phyloP scores from a whole-genome alignment of 1,140 invertebrate genomes.

The Drosophila micromelanica region DNA sequence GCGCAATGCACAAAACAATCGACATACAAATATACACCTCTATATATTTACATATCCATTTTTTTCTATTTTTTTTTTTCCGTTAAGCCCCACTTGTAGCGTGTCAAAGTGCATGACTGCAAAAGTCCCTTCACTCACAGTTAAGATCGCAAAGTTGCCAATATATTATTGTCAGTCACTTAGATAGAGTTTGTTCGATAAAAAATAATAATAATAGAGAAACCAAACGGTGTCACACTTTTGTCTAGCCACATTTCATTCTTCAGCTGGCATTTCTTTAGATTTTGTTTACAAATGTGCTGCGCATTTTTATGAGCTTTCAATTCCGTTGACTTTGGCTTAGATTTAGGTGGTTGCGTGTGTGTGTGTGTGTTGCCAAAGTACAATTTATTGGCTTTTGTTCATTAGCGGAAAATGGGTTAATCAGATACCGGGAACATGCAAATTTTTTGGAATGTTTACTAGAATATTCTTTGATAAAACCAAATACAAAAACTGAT shows the following conservation, averaged over 20 bases:
- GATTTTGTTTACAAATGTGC: slow-evolving; percentile 37
- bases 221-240: slow-evolving; percentile 27
- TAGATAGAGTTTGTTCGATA: background rate
- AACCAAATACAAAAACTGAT: background rate
- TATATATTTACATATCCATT: slow-evolving; percentile 9
- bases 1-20: slow-evolving; percentile 53
- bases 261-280: slow-evolving; percentile 27
- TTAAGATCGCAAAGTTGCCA: slow-evolving; percentile 10
- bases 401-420: slow-evolving; percentile 74
- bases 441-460: slow-evolving; percentile 15
- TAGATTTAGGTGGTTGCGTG: slow-evolving; percentile 25
- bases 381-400: slow-evolving; percentile 55
- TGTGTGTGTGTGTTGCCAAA: slow-evolving; percentile 22
- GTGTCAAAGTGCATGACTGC: slow-evolving; percentile 45
- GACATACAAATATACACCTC: slow-evolving; percentile 21
- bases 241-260: slow-evolving; percentile 19
- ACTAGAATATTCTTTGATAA: background rate
- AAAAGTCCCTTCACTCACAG: slow-evolving; percentile 24
- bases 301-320: slow-evolving; percentile 50
- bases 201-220: background rate
- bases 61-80: background rate
- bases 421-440: slow-evolving; percentile 62
- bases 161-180: background rate
- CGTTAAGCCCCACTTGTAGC: slow-evolving; percentile 16
- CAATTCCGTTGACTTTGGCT: slow-evolving; percentile 29